Conservation (phyloP, 2,888 invertebrate genomes). For the Arctia plantaginis region DNA sequence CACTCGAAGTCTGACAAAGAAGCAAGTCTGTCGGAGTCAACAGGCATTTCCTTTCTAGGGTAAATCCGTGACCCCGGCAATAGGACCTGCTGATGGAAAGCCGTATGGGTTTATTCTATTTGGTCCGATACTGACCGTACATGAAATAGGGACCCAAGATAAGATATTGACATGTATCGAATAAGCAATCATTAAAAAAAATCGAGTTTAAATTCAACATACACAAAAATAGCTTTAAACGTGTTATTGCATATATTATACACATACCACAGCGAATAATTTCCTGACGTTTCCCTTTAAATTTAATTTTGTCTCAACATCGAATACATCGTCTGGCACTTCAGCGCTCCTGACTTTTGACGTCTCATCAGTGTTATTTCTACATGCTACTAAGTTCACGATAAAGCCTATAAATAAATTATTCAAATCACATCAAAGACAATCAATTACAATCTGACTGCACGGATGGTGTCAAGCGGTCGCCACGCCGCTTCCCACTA, state of each 20-base stretch:
- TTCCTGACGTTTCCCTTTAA: slow-evolving; percentile 46
- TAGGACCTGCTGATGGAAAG: background rate
- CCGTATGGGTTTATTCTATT: no score
- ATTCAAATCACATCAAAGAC: background rate
- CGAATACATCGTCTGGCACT: background rate
- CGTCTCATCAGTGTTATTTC: background rate
- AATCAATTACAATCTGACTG: no score
- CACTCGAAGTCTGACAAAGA: no score
- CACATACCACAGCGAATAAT: slow-evolving; percentile 49
- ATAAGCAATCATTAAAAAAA: no score
- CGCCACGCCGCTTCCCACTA: no score
- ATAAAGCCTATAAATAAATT: slow-evolving; percentile 3
- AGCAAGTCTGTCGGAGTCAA: background rate
- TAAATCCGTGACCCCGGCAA: background rate
- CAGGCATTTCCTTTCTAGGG: background rate
- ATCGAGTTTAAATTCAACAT: no score
- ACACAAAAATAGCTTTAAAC: no score
- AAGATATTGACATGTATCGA: no score
- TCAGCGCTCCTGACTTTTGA: background rate
- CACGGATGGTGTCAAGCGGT: no score
- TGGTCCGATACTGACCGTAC: background rate
- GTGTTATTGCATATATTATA: background rate
- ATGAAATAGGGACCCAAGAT: no score
- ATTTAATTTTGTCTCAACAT: slow-evolving; percentile 29
- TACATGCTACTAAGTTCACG: background rate